Conservation (phyloP, 2,888 invertebrate species). For the Baccha elongata region DNA sequence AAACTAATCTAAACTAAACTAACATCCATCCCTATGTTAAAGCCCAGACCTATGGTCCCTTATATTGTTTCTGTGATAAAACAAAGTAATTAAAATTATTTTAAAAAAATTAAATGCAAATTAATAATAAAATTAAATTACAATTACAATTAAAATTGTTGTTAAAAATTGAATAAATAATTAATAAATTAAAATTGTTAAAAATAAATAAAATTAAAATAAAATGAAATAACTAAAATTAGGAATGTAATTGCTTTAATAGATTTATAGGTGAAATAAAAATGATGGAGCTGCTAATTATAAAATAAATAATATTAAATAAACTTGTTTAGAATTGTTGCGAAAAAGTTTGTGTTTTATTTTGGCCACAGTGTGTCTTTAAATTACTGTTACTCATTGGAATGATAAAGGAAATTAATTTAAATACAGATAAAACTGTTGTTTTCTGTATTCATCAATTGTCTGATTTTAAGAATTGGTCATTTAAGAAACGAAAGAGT, state of each 20-base stretch:
- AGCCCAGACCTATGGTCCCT: conserved; percentile 65
- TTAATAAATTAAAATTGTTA: neutral
- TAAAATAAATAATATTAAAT: conserved; percentile 29
- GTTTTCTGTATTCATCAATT: no score
- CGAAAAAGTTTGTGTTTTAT: conserved; percentile 28
- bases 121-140: conserved; percentile 1
- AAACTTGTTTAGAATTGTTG: conserved; percentile 65
- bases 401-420: no score
- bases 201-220: neutral
- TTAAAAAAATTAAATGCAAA: conserved; percentile 33
- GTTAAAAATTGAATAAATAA: conserved; percentile 1
- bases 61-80: conserved; percentile 72
- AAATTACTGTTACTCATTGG: no score
- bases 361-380: no score
- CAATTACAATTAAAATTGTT: conserved; percentile 14
- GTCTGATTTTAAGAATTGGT: no score
- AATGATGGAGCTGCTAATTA: conserved; percentile 27
- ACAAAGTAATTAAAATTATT: conserved; percentile 51
- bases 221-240: conserved; percentile 23
- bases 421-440: no score
- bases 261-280: conserved; percentile 19
- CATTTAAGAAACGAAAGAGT: no score
- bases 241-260: conserved; percentile 44
- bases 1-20: neutral
- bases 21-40: conserved; percentile 69